A percentile compares a stretch with the other conserved stretches of the same genome.
Evolutionary conservation across 92 coral and sea anemone species (phyloP).

Genomic region (Micromussa lordhowensis): DNA sequence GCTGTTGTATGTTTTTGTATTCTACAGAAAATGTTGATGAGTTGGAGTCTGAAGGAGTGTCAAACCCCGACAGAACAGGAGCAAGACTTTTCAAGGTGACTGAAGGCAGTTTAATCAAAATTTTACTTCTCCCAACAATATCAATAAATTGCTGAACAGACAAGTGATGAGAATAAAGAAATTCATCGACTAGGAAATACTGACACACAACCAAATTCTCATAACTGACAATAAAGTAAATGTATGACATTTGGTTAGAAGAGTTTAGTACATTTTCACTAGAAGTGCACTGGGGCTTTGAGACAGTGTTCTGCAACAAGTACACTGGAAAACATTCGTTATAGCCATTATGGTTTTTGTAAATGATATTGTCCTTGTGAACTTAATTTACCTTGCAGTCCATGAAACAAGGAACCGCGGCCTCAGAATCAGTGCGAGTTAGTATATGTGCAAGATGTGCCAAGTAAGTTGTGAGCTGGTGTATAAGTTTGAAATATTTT

Average conservation of each 20-base stretch:
- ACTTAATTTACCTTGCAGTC: slow-evolving; percentile 36
- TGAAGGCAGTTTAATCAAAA: not conserved
- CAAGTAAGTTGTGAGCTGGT: slow-evolving; percentile 57
- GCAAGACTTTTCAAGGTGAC: slow-evolving; percentile 81
- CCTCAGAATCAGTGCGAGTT: slow-evolving; percentile 79
- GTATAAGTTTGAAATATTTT: not conserved
- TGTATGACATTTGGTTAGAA: not conserved
- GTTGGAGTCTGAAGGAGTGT: slow-evolving; percentile 83
- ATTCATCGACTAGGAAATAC: not conserved
- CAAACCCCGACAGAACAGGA: slow-evolving; percentile 56
- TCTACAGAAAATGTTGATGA: slow-evolving; percentile 77
- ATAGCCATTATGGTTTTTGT: not conserved
- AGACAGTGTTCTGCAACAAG: not conserved
- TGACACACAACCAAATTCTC: too few species aligned
- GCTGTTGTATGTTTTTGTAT: not conserved
- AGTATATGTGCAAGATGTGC: slow-evolving; percentile 99
- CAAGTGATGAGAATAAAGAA: not conserved
- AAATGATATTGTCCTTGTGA: not conserved
- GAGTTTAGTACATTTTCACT: not conserved
- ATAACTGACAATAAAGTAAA: not conserved
- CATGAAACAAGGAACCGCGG: slow-evolving; percentile 48
- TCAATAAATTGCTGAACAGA: not conserved
- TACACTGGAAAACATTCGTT: not conserved
- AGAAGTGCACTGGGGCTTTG: not conserved
- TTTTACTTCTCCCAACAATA: not conserved